Conservation (phyloP, 2,888 invertebrate genomes). For the Sussaba pulchella region DNA sequence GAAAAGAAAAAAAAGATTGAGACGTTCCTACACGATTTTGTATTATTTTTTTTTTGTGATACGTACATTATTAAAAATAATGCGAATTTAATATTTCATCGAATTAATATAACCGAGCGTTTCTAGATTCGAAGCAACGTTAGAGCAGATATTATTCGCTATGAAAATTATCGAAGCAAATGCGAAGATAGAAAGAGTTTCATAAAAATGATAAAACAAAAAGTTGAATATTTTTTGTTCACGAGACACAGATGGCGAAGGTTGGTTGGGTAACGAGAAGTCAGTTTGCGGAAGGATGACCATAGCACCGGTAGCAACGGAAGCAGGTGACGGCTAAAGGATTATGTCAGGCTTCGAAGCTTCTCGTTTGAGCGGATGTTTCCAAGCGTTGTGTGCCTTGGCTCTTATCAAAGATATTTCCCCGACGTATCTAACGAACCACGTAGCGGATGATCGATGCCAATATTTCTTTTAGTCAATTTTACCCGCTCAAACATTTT, state of each 20-base stretch:
- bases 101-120: no score
- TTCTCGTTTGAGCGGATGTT: neutral
- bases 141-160: no score
- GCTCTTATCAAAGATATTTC: constrained; percentile 57
- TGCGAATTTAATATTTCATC: no score
- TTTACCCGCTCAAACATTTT: no score
- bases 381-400: constrained; percentile 32
- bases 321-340: constrained; percentile 29
- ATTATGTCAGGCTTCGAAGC: constrained; percentile 29
- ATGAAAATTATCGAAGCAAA: no score
- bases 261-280: constrained; percentile 1
- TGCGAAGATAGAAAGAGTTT: no score
- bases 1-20: no score
- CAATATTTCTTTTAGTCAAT: constrained; percentile 47
- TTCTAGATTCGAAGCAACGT: no score
- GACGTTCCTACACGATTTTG: no score
- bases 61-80: no score
- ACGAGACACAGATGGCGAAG: neutral
- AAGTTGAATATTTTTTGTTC: neutral
- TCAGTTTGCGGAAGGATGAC: constrained; percentile 11
- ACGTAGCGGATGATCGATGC: constrained; percentile 53
- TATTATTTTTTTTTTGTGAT: no score
- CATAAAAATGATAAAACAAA: no score
- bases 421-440: constrained; percentile 56
- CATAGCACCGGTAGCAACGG: neutral